These are phyloP conservation scores for Philotrypesis tridentata DNA, from an alignment of 1,140 invertebrate genomes.

Conservation along the genomic window DNA sequence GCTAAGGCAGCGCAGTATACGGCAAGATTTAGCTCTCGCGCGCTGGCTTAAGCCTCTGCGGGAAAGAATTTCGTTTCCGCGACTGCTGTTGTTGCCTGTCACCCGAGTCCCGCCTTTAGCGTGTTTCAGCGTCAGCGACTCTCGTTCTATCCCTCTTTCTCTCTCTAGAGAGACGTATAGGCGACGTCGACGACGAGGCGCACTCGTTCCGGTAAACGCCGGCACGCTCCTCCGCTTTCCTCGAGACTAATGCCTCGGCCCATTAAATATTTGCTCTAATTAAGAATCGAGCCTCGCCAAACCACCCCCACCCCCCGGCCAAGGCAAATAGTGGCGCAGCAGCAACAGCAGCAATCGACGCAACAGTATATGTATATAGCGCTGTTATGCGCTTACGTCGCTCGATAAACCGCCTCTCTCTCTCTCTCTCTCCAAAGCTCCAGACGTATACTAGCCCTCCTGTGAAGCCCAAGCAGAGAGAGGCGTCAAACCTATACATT, in stretches of 20 bases:
- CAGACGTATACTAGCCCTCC: not conserved
- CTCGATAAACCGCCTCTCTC: not conserved
- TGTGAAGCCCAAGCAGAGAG: no score
- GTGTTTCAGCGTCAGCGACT: slow-evolving; percentile 69
- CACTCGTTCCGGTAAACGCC: no score
- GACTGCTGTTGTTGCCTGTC: slow-evolving; percentile 45
- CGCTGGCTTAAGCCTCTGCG: slow-evolving; percentile 18
- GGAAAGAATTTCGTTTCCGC: slow-evolving; percentile 53
- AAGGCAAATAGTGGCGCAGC: slow-evolving; percentile 20
- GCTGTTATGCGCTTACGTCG: not conserved
- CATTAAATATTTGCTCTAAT: slow-evolving; percentile 30
- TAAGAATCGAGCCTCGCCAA: slow-evolving; percentile 5
- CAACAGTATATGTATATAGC: not conserved
- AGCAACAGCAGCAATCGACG: not conserved
- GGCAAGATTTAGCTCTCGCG: slow-evolving; percentile 13
- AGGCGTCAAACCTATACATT: not conserved
- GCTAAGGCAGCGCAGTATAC: not conserved
- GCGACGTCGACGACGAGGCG: no score
- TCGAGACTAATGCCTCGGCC: slow-evolving; percentile 18
- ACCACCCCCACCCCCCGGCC: not conserved
- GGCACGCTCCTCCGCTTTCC: not conserved
- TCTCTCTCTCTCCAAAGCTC: no score
- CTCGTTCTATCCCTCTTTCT: not conserved
- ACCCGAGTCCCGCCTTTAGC: slow-evolving; percentile 68
- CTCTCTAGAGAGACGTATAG: no score